phyloP scores from a whole-genome alignment of 2,888 invertebrate species.

The Crossocerus cetratus region DNA sequence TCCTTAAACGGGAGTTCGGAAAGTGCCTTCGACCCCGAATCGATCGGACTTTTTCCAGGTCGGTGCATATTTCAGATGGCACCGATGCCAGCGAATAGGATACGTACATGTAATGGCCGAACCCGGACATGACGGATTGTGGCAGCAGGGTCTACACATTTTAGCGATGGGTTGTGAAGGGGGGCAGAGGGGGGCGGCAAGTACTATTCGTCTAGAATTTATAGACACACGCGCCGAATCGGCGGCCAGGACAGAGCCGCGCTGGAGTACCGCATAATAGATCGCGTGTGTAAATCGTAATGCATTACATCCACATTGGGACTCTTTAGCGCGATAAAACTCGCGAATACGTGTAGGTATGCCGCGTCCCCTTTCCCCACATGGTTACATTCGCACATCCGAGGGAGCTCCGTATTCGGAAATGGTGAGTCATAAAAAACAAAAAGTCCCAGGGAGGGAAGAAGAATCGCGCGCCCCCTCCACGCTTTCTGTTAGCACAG shows the following conservation, averaged over 20 bases:
- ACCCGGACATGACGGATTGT: constrained; percentile 46
- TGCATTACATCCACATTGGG: constrained; percentile 25
- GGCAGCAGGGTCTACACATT: constrained; percentile 16
- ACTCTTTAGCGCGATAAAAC: constrained; percentile 1
- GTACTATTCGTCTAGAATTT: constrained; percentile 52
- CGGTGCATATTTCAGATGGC: constrained; percentile 52
- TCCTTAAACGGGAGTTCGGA: constrained; percentile 28
- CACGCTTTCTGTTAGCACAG: constrained; percentile 60
- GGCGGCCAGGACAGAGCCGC: background rate
- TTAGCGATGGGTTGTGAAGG: background rate
- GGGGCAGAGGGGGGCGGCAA: background rate
- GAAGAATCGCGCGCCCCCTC: constrained; percentile 54
- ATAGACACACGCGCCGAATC: constrained; percentile 2
- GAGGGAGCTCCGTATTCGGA: constrained; percentile 16
- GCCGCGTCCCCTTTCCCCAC: background rate
- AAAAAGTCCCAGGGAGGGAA: constrained; percentile 23
- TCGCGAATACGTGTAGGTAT: background rate
- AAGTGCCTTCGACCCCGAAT: constrained; percentile 34
- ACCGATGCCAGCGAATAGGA: constrained; percentile 51
- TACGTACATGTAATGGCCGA: constrained; percentile 41
- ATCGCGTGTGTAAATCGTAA: constrained; percentile 2
- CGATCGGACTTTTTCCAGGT: constrained; percentile 48
- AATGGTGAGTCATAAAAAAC: constrained; percentile 41
- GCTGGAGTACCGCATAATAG: background rate
- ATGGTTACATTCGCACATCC: background rate